Evolutionary conservation across 2,888 invertebrate species (phyloP).

Genomic region (Dryocosmus kuriphilus): DNA sequence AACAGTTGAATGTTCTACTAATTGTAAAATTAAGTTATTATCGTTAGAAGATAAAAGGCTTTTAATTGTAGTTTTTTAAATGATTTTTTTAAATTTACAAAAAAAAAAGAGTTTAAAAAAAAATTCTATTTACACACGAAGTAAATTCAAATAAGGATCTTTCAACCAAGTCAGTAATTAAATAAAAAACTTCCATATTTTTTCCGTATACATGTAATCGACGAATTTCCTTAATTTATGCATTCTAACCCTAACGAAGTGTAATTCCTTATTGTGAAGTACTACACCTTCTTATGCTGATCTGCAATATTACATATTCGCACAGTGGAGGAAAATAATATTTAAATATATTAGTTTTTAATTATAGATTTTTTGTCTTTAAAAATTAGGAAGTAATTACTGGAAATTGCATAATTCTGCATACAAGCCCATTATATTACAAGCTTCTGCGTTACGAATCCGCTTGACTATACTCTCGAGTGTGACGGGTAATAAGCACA

Average conservation of each 20-base stretch:
- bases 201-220: too few species aligned
- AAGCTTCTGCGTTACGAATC: conserved; percentile 37
- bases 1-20: too few species aligned
- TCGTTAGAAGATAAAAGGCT: too few species aligned
- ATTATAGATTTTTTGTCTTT: conserved; percentile 17
- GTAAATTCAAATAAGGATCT: too few species aligned
- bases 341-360: not conserved
- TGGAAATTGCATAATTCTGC: conserved; percentile 19
- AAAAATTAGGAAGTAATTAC: conserved; percentile 36
- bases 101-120: too few species aligned
- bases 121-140: too few species aligned
- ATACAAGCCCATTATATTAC: conserved; percentile 32
- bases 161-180: too few species aligned
- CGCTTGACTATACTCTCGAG: conserved; percentile 22
- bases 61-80: too few species aligned
- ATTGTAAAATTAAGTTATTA: too few species aligned
- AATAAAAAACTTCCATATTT: too few species aligned
- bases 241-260: not conserved
- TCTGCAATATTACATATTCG: not conserved
- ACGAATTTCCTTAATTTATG: not conserved
- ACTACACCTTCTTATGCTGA: not conserved
- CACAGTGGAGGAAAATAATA: too few species aligned
- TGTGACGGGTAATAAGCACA: conserved; percentile 38
- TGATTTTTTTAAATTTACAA: too few species aligned
- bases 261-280: not conserved